Evolutionary conservation across 2,888 invertebrate species (phyloP).

Genomic region (Bedellia somnulentella): DNA sequence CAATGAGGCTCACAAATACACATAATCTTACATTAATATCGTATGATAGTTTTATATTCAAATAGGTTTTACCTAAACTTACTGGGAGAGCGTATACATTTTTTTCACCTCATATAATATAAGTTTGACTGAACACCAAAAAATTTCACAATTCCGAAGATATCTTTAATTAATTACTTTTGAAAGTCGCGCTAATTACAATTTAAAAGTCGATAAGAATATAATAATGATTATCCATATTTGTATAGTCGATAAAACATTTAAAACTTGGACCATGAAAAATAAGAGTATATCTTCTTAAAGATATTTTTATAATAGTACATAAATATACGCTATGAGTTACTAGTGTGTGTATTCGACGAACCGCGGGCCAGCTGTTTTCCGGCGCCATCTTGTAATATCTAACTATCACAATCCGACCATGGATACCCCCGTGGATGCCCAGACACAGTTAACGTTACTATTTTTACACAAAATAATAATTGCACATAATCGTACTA

Average conservation of each 20-base stretch:
- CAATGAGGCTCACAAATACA: slow-evolving; percentile 56
- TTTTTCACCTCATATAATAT: slow-evolving; percentile 45
- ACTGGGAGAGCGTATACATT: slow-evolving; percentile 59
- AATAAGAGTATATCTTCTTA: slow-evolving; percentile 61
- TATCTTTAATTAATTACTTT: slow-evolving; percentile 29
- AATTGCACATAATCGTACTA: slow-evolving; percentile 60
- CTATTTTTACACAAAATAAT: slow-evolving; percentile 61
- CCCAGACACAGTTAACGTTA: slow-evolving; percentile 56
- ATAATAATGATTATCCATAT: slow-evolving; percentile 59
- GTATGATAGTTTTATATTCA: slow-evolving; percentile 55
- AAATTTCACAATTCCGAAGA: slow-evolving; percentile 56
- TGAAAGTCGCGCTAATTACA: slow-evolving; percentile 43
- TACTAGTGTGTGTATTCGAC: slow-evolving; percentile 32
- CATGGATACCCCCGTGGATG: slow-evolving; percentile 60
- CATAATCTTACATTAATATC: slow-evolving; percentile 47
- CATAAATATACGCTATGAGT: slow-evolving; percentile 58
- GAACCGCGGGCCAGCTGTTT: slow-evolving; percentile 10
- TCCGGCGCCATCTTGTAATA: slow-evolving; percentile 53
- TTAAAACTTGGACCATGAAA: slow-evolving; percentile 63
- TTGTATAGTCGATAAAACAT: slow-evolving; percentile 62
- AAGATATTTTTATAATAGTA: slow-evolving; percentile 58
- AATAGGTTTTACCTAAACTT: slow-evolving; percentile 55
- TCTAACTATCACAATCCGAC: slow-evolving; percentile 64
- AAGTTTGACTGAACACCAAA: slow-evolving; percentile 58
- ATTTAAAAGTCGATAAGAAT: slow-evolving; percentile 57